Conservation (phyloP, 1,140 invertebrate genomes). For the Muscidifurax raptorellus region DNA sequence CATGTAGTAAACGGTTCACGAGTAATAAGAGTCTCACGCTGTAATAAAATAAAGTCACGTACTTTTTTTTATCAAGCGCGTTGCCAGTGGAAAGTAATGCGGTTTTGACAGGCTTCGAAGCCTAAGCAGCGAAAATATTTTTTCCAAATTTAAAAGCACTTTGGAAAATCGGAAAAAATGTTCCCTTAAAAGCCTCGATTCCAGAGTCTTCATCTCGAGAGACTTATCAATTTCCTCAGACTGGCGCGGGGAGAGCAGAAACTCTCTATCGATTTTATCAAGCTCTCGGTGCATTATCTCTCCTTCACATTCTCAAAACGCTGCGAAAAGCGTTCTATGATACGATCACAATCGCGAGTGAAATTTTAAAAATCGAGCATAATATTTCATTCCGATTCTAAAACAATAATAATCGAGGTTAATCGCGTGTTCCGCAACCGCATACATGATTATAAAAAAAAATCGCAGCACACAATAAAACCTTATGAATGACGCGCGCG, state of each 20-base stretch:
- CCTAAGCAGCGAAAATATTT: background rate
- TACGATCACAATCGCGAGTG: too few relatives aligned
- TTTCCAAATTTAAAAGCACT: constrained; percentile 37
- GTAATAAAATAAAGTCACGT: background rate
- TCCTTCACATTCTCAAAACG: background rate
- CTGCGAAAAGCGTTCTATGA: background rate
- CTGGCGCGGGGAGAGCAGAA: background rate
- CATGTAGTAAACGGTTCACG: background rate
- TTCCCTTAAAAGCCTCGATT: constrained; percentile 36
- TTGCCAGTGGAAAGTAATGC: background rate
- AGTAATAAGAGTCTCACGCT: background rate
- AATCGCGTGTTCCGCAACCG: background rate
- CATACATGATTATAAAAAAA: background rate
- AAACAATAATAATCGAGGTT: background rate
- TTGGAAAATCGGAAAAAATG: constrained; percentile 19
- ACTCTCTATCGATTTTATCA: constrained; percentile 44
- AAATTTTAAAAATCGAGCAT: too few relatives aligned
- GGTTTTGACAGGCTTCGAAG: background rate
- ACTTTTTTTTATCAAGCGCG: background rate
- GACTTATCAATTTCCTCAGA: constrained; percentile 40
- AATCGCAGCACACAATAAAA: too few relatives aligned
- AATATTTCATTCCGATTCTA: too few relatives aligned
- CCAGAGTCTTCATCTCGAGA: constrained; percentile 14
- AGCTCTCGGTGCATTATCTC: constrained; percentile 21
- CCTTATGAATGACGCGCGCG: background rate